Evolutionary conservation across 2,888 invertebrate species (phyloP).

Genomic region (Chydorus sphaericus): DNA sequence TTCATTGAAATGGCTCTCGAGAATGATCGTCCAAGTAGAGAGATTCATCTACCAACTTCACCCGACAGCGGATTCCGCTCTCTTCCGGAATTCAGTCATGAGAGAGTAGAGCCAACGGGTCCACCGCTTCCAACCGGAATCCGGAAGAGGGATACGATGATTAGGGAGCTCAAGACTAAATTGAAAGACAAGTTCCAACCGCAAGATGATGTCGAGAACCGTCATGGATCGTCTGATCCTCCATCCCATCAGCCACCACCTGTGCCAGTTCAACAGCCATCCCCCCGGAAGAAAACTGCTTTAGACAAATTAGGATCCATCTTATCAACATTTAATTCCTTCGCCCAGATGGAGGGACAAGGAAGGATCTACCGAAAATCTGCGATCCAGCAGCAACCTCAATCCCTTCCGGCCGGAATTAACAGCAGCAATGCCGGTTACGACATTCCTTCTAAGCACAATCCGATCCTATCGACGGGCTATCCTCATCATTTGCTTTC

Average conservation of each 20-base stretch:
- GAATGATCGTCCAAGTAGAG: background rate
- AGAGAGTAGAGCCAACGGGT: background rate
- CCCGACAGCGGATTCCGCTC: background rate
- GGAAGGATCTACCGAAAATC: background rate
- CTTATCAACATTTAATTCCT: background rate
- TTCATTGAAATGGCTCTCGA: background rate
- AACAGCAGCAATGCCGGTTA: background rate
- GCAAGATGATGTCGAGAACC: constrained; percentile 13
- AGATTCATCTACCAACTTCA: too few species aligned
- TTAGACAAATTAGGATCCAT: background rate
- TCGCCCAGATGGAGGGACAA: background rate
- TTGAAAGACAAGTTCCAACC: constrained; percentile 19
- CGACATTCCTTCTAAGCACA: background rate
- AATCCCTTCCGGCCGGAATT: background rate
- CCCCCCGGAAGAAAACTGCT: background rate
- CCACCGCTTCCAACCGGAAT: constrained; percentile 16
- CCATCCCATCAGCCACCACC: background rate
- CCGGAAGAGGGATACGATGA: constrained; percentile 20
- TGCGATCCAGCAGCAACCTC: too few species aligned
- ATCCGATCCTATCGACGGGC: too few species aligned
- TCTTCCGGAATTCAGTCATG: background rate
- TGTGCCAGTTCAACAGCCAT: background rate
- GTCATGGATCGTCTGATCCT: background rate
- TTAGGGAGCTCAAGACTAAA: constrained; percentile 21
- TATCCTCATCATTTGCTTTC: background rate